Evolutionary conservation across 1,140 invertebrate species (phyloP).

Genomic region (Caenorhabditis brenneri): DNA sequence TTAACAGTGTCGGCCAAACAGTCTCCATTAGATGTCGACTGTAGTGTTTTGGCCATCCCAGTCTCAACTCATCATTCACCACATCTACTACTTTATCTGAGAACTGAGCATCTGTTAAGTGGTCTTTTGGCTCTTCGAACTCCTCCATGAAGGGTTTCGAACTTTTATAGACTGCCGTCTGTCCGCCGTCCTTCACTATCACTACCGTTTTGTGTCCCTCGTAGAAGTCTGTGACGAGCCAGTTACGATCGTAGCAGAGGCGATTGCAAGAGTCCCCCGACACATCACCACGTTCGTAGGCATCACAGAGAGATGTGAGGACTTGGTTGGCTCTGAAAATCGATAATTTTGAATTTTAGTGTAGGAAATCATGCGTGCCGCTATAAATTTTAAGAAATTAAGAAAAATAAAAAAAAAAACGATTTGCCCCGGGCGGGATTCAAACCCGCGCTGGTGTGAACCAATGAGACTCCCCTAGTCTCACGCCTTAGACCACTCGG

Average conservation of each 20-base stretch:
- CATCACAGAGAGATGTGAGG: slow-evolving; percentile 58
- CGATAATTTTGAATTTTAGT: too few species aligned
- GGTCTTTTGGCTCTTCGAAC: slow-evolving; percentile 58
- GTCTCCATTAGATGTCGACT: slow-evolving; percentile 63
- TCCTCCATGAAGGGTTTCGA: slow-evolving; percentile 51
- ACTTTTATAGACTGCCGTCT: slow-evolving; percentile 56
- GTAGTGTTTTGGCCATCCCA: slow-evolving; percentile 65
- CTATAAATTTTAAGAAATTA: too few species aligned
- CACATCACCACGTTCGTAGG: slow-evolving; percentile 56
- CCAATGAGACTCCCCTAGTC: too few species aligned
- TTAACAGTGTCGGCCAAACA: slow-evolving; percentile 63
- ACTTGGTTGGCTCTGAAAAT: slow-evolving; percentile 63
- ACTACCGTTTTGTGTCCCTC: slow-evolving; percentile 60
- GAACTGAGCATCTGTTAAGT: slow-evolving; percentile 61
- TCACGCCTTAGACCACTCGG: too few species aligned
- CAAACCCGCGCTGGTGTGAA: too few species aligned
- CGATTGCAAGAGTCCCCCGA: slow-evolving; percentile 63
- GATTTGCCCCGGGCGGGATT: too few species aligned
- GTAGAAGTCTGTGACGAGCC: slow-evolving; percentile 63
- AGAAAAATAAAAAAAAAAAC: too few species aligned
- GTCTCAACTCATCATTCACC: slow-evolving; percentile 66
- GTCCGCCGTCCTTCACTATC: slow-evolving; percentile 52
- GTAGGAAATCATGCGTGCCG: too few species aligned
- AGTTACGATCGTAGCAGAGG: slow-evolving; percentile 62
- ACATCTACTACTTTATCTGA: slow-evolving; percentile 65